Base-by-base conservation (phyloP, 1,140 invertebrate species). In the Trigoniulus corallinus region DNA sequence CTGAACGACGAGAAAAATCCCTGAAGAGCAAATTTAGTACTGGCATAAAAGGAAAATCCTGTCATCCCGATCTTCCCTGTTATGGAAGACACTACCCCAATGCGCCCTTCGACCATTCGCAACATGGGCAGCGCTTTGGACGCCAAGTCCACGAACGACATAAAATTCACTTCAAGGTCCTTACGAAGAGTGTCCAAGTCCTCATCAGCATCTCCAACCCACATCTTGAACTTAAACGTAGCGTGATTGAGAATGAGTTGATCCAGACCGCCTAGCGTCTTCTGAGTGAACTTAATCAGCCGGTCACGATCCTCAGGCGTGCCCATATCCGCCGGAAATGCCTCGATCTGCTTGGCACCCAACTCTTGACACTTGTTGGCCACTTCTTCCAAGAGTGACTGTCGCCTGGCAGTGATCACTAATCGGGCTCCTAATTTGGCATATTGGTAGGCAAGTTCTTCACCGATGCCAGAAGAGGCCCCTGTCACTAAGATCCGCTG, bases 401-500 rank as follows among this genome's bases (percentile, higher is more conserved):
- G 65, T 54, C 80, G 73, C 37, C 86, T 72, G 1, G 87, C 84
- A n/a, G 83, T 79, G 12, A 92, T 61, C 12, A 84, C 74, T 21
- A 93, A 60, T 61, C 79, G 79, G 15, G 78, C 80, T 10, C 80
- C 80, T 54, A 71, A 66, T 58, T 72, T 74, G 2, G 86, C 82
- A 29, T 89, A 65, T 25, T 73, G 72, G 51, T 83, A 73, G 0
- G 85, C 82, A 44, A 87, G 64, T 54, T 76, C 62, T 68, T 87
- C 82, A 13, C 88, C 88, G 58, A 92, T 89, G 21, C 88, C 88
- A 69, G 82, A 84, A 0, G 86, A 91, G 12, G 86, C 83, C 39
- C 88, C 87, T 1, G 83, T 88, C 57, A 93, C 81, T 81, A 87
- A 91, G 1, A 88, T 77, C 3, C 89, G 82, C 68, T 87, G 80